Base-by-base conservation (phyloP, 2,888 invertebrate species). In the Hipparchia sbordonii region DNA sequence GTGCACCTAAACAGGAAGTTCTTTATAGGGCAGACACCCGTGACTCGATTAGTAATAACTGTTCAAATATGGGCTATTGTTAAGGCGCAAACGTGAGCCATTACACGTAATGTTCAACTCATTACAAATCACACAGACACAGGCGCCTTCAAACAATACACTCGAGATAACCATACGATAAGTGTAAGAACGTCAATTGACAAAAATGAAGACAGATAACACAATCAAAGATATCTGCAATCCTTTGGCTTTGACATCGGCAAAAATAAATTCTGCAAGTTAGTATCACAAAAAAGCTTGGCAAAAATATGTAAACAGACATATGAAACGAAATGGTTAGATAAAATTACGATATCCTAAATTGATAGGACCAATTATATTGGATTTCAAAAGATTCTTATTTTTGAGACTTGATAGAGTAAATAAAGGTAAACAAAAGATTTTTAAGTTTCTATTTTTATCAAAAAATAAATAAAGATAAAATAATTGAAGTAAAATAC, bases 1-100 rank as follows among this genome's bases (percentile, higher is more conserved):
- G 82, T 84, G 83, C 81, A 85, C 76, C 84, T 81, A 82, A 86
- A 87, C 90, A 90, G 91, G 91, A 92, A 91, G 84, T 82, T 76
- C 75, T 74, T 79, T 79, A 79, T 84, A 83, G 83, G 83, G 85
- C 84, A 79, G 79, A 77, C 79, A 83, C 77, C 78, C 80, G 81
- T 82, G 82, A 80, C 80, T 78, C 75, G 81, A 82, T 84, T 86
- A 84, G 85, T 82, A 83, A 85, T 77, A 84, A 76, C 80, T 84
- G 79, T 82, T 80, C 78, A 81, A 63, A 67, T 73, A 76, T 71
- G 59, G 67, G 68, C 74, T 71, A 78, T 77, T 79, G 78, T 79
- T 76, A 72, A 71, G 74, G 72, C 45, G 74, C 70, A 72, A 72
- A 72, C 74, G 74, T 74, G 76, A 74, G 72, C 74, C 23, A 71